Evolutionary conservation across 2,797 vertebrate species (phyloP).

Genomic region (Microctenopoma stevenorrisi): DNA sequence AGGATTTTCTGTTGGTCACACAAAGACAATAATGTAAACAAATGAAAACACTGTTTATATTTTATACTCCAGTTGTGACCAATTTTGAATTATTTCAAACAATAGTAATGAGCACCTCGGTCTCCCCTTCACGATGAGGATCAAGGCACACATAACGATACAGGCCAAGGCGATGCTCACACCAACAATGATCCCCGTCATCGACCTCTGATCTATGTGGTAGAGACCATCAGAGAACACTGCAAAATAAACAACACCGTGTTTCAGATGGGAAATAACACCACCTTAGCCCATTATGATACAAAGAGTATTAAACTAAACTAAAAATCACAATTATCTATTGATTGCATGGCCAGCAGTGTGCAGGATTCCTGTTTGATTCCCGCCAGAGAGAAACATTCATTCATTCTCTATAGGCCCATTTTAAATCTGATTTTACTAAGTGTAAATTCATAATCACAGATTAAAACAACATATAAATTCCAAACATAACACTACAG

Average conservation of each 20-base stretch:
- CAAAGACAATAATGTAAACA: constrained; percentile 21
- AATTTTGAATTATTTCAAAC: not conserved
- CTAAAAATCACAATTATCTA: not conserved
- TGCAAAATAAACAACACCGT: constrained; percentile 58
- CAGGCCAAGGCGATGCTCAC: constrained; percentile 95
- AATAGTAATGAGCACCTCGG: constrained; percentile 82
- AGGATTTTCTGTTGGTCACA: constrained; percentile 85
- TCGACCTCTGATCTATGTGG: constrained; percentile 92
- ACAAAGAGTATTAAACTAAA: not conserved
- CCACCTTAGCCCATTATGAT: not conserved
- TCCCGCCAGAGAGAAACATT: not conserved
- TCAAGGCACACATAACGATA: constrained; percentile 92
- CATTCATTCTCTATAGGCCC: no score
- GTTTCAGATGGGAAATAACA: constrained; percentile 15
- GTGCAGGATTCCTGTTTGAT: constrained; percentile 8
- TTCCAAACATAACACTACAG: no score
- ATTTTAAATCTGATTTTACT: no score
- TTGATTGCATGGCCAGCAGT: constrained; percentile 1
- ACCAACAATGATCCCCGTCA: constrained; percentile 93
- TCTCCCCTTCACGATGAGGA: constrained; percentile 91
- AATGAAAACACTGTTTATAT: not conserved
- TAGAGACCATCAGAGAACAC: constrained; percentile 89
- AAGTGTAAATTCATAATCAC: no score
- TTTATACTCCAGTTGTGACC: not conserved
- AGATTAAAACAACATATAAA: no score